Conservation (phyloP, 2,113 vertebrate genomes). For the Osmerus eperlanus region DNA sequence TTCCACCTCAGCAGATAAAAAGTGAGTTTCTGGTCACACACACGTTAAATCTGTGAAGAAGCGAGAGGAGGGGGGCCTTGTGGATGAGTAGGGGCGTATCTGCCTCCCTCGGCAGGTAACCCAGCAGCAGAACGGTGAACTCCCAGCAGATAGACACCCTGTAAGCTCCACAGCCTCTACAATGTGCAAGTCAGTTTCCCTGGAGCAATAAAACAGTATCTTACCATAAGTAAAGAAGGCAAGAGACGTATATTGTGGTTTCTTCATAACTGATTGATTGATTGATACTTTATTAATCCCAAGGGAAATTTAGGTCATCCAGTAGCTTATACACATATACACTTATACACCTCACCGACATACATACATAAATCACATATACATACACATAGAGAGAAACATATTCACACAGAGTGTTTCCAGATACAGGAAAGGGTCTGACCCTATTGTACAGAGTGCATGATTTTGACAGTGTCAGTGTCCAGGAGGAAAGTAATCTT, state of each 20-base stretch:
- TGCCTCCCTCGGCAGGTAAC: not conserved
- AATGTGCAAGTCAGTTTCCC: conserved; percentile 43
- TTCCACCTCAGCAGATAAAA: conserved; percentile 31
- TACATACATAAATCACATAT: no score
- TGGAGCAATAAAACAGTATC: conserved; percentile 44
- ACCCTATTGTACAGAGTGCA: no score
- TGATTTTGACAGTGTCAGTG: no score
- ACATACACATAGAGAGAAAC: no score
- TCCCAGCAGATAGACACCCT: conserved; percentile 34
- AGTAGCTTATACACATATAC: no score
- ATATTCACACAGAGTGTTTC: no score
- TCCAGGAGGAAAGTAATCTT: no score
- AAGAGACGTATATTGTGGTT: conserved; percentile 20
- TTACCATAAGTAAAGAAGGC: conserved; percentile 15
- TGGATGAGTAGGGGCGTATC: not conserved
- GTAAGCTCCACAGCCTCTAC: conserved; percentile 22
- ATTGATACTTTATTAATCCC: no score
- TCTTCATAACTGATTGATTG: conserved; percentile 9
- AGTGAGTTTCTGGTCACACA: conserved; percentile 26
- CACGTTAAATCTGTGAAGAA: conserved; percentile 44
- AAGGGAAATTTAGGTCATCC: no score
- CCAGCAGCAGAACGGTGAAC: conserved; percentile 38
- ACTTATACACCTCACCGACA: no score
- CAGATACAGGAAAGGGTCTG: no score
- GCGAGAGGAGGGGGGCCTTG: conserved; percentile 33